phyloP scores from a whole-genome alignment of 2,888 invertebrate genomes.

The Scelioninae gen. 2 region DNA sequence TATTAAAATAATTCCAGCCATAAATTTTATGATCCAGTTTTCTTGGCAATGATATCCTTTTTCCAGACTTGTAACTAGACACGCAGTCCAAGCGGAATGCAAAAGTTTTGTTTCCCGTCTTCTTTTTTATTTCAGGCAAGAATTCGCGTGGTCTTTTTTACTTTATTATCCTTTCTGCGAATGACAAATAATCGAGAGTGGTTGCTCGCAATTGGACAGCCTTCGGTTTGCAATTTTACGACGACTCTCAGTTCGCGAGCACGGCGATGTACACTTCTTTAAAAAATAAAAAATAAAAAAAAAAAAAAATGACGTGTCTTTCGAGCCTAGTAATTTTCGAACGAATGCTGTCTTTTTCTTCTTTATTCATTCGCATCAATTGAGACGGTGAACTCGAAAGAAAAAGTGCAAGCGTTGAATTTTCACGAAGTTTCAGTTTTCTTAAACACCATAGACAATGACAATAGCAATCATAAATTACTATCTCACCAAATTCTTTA shows the following conservation, averaged over 20 bases:
- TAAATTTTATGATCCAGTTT: constrained; percentile 18
- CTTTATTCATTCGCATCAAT: constrained; percentile 6
- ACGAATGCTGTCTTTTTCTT: constrained; percentile 10
- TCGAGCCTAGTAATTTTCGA: constrained; percentile 26
- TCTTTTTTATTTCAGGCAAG: constrained; percentile 23
- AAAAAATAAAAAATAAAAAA: too few species aligned
- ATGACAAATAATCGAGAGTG: constrained; percentile 46
- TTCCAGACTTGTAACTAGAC: constrained; percentile 5
- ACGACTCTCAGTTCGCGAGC: constrained; percentile 30
- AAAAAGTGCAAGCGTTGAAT: too few species aligned
- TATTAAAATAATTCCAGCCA: constrained; percentile 5
- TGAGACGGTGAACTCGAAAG: too few species aligned
- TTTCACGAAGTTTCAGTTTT: neutral
- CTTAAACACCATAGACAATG: too few species aligned
- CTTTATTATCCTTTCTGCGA: constrained; percentile 37
- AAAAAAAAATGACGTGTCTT: constrained; percentile 36
- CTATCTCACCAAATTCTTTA: too few species aligned
- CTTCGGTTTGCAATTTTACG: constrained; percentile 43
- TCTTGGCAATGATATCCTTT: constrained; percentile 8
- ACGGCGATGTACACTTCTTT: constrained; percentile 26
- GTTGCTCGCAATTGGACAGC: constrained; percentile 41
- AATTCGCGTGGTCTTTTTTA: constrained; percentile 16
- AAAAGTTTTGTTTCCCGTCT: constrained; percentile 19
- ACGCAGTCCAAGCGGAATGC: constrained; percentile 14
- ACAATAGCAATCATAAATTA: too few species aligned